phyloP scores from a whole-genome alignment of 2,113 vertebrate species.

The Vicugna pacos region DNA sequence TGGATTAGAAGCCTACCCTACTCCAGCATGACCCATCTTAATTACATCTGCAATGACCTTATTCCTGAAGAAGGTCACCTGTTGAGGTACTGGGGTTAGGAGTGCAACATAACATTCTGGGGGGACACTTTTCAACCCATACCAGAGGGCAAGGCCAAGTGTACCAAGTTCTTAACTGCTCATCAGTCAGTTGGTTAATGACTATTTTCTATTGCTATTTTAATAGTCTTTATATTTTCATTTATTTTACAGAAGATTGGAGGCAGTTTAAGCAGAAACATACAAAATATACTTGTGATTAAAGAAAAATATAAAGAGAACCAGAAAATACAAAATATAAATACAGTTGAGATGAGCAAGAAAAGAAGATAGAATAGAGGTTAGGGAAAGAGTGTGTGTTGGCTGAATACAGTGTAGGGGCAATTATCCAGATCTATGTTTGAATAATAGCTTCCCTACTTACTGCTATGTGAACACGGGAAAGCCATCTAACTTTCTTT shows the following conservation, averaged over 20 bases:
- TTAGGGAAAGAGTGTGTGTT: background rate
- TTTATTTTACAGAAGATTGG: background rate
- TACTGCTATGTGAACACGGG: background rate
- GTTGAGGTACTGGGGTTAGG: background rate
- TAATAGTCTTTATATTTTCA: background rate
- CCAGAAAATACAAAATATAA: background rate
- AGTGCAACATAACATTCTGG: background rate
- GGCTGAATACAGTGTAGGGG: background rate
- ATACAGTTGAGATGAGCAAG: background rate
- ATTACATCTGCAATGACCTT: background rate
- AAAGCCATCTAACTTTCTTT: background rate
- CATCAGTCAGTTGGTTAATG: background rate
- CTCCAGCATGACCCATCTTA: background rate
- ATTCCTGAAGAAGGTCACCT: background rate
- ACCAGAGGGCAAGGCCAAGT: background rate
- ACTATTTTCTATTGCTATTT: background rate
- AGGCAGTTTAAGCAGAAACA: background rate
- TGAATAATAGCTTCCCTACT: background rate
- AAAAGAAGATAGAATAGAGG: background rate
- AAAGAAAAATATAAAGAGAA: background rate
- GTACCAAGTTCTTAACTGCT: background rate
- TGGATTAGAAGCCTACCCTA: background rate
- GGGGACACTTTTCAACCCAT: background rate
- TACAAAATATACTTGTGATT: background rate
- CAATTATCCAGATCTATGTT: background rate